A percentile compares a stretch with the other conserved stretches of the same genome.
phyloP scores from a whole-genome alignment of 1,140 invertebrate genomes.

The Drosophila ohnishii region DNA sequence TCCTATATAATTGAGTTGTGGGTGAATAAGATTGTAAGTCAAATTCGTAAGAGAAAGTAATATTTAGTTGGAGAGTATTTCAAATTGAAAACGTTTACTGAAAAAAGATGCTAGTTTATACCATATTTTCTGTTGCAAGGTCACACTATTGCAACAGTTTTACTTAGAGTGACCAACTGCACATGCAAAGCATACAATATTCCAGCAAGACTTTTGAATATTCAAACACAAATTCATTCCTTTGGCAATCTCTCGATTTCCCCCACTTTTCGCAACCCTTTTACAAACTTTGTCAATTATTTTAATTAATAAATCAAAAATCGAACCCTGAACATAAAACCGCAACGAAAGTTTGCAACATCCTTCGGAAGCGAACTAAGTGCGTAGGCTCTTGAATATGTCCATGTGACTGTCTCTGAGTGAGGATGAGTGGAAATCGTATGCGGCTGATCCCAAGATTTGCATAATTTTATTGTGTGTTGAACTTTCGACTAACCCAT shows the following conservation, averaged over 20 bases:
- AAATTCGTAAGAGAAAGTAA: no score
- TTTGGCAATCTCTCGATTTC: background rate
- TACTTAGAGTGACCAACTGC: background rate
- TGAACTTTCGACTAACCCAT: constrained; percentile 59
- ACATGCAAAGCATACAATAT: background rate
- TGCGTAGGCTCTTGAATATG: constrained; percentile 17
- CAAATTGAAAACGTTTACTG: background rate
- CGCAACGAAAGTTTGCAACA: constrained; percentile 31
- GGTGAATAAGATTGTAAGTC: background rate
- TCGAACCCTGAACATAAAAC: constrained; percentile 30
- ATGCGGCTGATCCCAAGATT: constrained; percentile 63
- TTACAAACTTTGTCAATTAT: constrained; percentile 19
- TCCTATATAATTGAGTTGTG: background rate
- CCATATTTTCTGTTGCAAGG: background rate
- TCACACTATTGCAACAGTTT: background rate
- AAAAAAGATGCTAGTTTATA: background rate
- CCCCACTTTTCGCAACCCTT: constrained; percentile 1
- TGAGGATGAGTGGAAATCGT: constrained; percentile 33
- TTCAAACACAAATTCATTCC: constrained; percentile 5
- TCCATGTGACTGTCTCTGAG: constrained; percentile 1
- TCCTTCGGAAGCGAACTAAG: constrained; percentile 24
- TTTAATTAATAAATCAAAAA: constrained; percentile 61
- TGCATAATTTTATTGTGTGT: constrained; percentile 79
- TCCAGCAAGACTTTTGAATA: background rate
- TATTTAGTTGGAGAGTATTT: background rate